Conservation (phyloP, 2,888 invertebrate genomes). For the Tupiocoris notatus region DNA sequence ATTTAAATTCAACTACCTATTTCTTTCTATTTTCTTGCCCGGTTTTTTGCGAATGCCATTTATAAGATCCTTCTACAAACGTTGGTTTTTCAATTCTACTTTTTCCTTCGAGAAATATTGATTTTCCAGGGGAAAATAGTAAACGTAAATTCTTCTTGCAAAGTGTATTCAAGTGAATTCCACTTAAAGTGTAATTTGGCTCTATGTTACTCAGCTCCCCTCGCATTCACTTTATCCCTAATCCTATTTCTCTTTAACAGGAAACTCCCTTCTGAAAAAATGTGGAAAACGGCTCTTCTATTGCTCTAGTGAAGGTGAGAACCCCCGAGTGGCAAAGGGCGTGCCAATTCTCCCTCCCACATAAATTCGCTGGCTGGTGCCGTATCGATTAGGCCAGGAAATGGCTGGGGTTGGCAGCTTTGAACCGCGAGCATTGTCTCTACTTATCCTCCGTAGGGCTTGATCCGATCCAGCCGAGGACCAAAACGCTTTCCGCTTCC, state of each 20-base stretch:
- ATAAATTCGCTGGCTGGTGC: slow-evolving; percentile 20
- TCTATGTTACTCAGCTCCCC: slow-evolving; percentile 14
- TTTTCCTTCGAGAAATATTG: no score
- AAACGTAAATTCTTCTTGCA: neutral
- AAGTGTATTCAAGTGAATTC: slow-evolving; percentile 11
- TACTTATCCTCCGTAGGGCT: neutral
- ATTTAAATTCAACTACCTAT: no score
- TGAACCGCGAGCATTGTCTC: slow-evolving; percentile 19
- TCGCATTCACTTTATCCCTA: slow-evolving; percentile 23
- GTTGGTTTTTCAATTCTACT: no score
- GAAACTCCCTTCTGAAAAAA: slow-evolving; percentile 1
- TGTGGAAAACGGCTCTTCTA: neutral
- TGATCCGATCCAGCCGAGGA: neutral
- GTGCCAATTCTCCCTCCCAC: slow-evolving; percentile 5
- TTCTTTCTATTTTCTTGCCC: no score
- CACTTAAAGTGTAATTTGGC: slow-evolving; percentile 23
- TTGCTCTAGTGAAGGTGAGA: neutral
- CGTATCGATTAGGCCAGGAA: slow-evolving; percentile 29
- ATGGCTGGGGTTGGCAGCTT: neutral
- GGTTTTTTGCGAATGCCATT: no score
- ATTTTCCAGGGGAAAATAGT: no score
- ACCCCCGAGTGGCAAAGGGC: neutral
- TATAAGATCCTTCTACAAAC: no score
- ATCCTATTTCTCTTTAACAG: slow-evolving; percentile 2
- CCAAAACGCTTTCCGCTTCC: neutral